Base-by-base conservation (phyloP, 2,113 vertebrate species). In the Numida meleagris region DNA sequence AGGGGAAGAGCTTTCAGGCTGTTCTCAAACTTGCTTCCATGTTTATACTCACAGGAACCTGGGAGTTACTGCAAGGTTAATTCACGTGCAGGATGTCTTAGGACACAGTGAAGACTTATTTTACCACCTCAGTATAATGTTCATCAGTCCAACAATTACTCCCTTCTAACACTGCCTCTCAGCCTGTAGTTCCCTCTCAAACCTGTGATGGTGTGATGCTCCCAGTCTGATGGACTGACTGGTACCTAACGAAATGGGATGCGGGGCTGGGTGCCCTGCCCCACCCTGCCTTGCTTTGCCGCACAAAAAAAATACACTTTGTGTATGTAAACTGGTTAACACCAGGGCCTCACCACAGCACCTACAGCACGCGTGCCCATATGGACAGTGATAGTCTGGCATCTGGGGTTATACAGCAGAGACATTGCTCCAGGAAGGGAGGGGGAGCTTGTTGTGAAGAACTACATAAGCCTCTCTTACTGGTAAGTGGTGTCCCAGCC, bases 231-330 rank as follows among this genome's bases (percentile, higher is more conserved):
- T 48, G 10, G n/a, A 57, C 46, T 55, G 18, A 14, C 23, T 51
- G 36, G 14, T 36, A 34, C 45, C 36, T 23, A 18, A 15, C 40
- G 14, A 74, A 71, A 55, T 48, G 46, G 57, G 29, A 17, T 6
- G 4, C 5, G 33, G 63, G 40, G 23, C 51, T 88, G 50, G 18
- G 14, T 14, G 9, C 51, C 51, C n/a, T n/a, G n/a, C n/a, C 27
- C 51, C 6, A 3, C 9, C n/a, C 23, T 0, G 0, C 14, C 17
- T 58, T 62, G 38, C 62, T 65, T 91, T 79, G 34, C 42, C 45
- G 24, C 33, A 15, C 57, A 53, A 25, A 43, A 70, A 59, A 25
- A 38, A 34, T 7, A 21, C 10, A 11, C 4, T 9, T 10, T 53
- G 42, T 66, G 10, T 48, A 15, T 40, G 13, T 50, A 31, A 91